phyloP scores from a whole-genome alignment of 2,888 invertebrate genomes.

The Nomada hirtipes region DNA sequence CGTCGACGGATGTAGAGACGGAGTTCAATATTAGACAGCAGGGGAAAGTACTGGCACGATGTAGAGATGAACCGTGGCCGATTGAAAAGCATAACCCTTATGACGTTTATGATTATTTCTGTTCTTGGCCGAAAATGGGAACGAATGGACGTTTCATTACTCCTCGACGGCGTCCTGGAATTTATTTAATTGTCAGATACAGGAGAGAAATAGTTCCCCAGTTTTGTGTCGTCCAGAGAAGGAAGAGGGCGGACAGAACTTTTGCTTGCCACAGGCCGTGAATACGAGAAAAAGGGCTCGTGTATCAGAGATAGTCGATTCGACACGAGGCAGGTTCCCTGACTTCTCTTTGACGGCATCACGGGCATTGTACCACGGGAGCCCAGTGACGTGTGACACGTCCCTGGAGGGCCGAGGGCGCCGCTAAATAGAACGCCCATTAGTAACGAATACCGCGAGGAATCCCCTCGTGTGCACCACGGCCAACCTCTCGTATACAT shows the following conservation, averaged over 20 bases:
- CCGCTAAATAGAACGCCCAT: constrained; percentile 81
- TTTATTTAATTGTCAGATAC: too few relatives aligned
- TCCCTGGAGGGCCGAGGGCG: constrained; percentile 77
- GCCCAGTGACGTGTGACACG: constrained; percentile 77
- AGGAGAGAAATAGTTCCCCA: too few relatives aligned
- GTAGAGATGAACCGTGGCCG: too few relatives aligned
- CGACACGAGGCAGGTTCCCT: constrained; percentile 18
- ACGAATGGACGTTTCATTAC: too few relatives aligned
- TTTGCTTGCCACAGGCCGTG: neutral
- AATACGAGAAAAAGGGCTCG: neutral
- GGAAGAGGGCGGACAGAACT: constrained; percentile 4
- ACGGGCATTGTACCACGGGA: constrained; percentile 56
- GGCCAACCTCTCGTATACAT: constrained; percentile 60
- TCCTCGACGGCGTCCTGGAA: too few relatives aligned
- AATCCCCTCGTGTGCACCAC: constrained; percentile 63
- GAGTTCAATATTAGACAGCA: too few relatives aligned
- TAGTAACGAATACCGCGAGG: constrained; percentile 80
- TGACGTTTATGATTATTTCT: too few relatives aligned
- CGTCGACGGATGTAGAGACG: constrained; percentile 26
- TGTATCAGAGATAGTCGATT: constrained; percentile 5
- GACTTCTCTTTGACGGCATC: constrained; percentile 72
- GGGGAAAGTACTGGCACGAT: too few relatives aligned
- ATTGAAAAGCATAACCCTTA: too few relatives aligned
- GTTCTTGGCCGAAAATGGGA: too few relatives aligned
- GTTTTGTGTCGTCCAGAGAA: too few relatives aligned